Percentiles rank a stretch among this genome's conserved stretches.
These are phyloP conservation scores for Raphicerus campestris DNA, from an alignment of 2,113 vertebrate species.

Conservation along the genomic window DNA sequence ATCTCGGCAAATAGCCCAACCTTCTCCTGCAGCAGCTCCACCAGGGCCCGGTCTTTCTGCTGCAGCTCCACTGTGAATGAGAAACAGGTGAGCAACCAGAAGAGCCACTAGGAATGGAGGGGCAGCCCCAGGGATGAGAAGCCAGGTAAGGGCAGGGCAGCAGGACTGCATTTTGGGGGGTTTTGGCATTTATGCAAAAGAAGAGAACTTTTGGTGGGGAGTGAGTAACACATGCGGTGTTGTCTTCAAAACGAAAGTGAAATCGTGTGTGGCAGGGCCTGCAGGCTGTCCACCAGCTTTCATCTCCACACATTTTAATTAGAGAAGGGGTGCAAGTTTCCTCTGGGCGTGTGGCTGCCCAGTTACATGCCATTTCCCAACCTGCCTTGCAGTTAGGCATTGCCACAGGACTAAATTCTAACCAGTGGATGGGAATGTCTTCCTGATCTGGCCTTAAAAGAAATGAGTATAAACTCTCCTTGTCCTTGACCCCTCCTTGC, in stretches of 20 bases:
- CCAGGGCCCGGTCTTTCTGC: constrained; percentile 88
- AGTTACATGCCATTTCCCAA: not conserved
- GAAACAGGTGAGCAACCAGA: not conserved
- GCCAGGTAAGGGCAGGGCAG: not conserved
- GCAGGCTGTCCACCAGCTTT: not conserved
- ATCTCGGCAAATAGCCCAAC: constrained; percentile 90
- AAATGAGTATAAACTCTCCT: not conserved
- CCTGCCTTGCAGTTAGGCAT: not conserved
- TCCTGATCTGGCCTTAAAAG: not conserved
- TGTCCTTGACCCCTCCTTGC: not conserved
- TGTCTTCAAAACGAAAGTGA: not conserved
- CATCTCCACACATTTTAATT: not conserved
- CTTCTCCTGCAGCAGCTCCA: constrained; percentile 89
- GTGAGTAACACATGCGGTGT: not conserved
- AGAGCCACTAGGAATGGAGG: fast-evolving
- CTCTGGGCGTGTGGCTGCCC: not conserved
- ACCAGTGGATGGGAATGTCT: not conserved
- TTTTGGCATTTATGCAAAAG: not conserved
- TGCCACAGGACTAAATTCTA: not conserved
- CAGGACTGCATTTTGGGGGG: not conserved
- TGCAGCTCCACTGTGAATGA: constrained; percentile 85
- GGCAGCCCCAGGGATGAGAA: not conserved
- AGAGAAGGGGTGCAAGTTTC: not conserved
- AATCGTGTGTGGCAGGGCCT: not conserved
- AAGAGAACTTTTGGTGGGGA: not conserved